Conservation (phyloP, 2,888 invertebrate genomes). For the Acronicta aceris region DNA sequence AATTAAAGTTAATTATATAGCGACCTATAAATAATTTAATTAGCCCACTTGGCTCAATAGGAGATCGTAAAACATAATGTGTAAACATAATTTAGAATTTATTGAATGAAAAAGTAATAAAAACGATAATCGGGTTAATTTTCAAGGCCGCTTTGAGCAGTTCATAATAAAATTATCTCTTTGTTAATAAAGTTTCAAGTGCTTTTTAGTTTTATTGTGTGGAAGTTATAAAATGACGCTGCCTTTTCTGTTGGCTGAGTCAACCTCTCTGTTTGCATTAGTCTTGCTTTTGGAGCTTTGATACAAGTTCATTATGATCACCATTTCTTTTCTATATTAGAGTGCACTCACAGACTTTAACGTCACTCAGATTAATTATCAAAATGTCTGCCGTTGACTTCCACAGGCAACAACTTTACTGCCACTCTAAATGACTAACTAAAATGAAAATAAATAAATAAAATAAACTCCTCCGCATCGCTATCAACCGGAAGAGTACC, state of each 20-base stretch:
- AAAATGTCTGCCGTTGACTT: too few relatives aligned
- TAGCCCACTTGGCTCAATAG: conserved; percentile 40
- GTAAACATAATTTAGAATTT: conserved; percentile 49
- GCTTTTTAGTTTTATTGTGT: conserved; percentile 5
- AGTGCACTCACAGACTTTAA: too few relatives aligned
- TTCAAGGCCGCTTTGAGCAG: conserved; percentile 35
- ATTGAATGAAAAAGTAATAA: conserved; percentile 51
- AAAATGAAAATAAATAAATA: too few relatives aligned
- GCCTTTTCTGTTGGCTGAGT: background rate
- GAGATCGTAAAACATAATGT: conserved; percentile 42
- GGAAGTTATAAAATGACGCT: background rate
- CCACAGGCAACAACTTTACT: too few relatives aligned
- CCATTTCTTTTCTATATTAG: too few relatives aligned
- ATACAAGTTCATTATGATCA: background rate
- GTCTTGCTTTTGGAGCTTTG: too few relatives aligned
- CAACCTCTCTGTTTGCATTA: background rate
- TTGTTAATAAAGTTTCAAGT: conserved; percentile 12
- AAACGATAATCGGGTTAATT: conserved; percentile 31
- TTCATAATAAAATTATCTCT: conserved; percentile 23
- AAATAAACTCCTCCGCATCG: too few relatives aligned
- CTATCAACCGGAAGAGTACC: too few relatives aligned
- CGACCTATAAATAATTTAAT: conserved; percentile 47
- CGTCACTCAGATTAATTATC: too few relatives aligned
- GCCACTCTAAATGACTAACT: too few relatives aligned
- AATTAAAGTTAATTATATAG: conserved; percentile 43